These are phyloP conservation scores for Trichacis sp. DNA, from an alignment of 2,888 invertebrate species.

Conservation along the genomic window DNA sequence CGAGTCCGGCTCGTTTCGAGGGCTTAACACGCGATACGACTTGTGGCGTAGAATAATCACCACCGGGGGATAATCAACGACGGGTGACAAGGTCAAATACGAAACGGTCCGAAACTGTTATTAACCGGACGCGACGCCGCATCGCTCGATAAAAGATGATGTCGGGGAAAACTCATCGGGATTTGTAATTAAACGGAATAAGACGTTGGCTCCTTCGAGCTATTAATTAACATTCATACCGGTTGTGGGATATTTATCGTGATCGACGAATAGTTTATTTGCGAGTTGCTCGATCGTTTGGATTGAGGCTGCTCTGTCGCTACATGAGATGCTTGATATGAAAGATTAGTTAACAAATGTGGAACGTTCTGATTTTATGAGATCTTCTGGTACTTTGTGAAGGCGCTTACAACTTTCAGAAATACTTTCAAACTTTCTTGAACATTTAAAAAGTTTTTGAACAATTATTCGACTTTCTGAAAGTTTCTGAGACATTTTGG, in stretches of 20 bases:
- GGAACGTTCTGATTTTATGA: no score
- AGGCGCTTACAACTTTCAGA: no score
- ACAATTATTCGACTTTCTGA: no score
- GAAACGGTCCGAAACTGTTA: neutral
- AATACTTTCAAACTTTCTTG: no score
- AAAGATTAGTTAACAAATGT: no score
- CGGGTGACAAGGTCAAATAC: neutral
- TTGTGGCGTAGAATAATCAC: neutral
- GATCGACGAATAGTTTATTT: no score
- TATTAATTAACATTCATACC: neutral
- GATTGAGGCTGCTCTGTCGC: no score
- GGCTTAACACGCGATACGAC: conserved; percentile 25
- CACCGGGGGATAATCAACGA: neutral
- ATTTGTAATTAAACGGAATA: neutral
- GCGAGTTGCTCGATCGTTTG: no score
- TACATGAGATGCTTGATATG: no score
- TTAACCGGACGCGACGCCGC: neutral
- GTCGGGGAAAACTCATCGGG: neutral
- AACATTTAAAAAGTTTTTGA: no score
- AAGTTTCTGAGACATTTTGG: no score
- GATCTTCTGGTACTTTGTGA: no score
- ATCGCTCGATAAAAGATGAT: neutral
- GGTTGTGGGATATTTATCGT: neutral
- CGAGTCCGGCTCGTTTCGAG: conserved; percentile 22
- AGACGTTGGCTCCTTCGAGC: neutral